These are phyloP conservation scores for Bovichtus diacanthus DNA, from an alignment of 2,797 vertebrate species.

Conservation along the genomic window DNA sequence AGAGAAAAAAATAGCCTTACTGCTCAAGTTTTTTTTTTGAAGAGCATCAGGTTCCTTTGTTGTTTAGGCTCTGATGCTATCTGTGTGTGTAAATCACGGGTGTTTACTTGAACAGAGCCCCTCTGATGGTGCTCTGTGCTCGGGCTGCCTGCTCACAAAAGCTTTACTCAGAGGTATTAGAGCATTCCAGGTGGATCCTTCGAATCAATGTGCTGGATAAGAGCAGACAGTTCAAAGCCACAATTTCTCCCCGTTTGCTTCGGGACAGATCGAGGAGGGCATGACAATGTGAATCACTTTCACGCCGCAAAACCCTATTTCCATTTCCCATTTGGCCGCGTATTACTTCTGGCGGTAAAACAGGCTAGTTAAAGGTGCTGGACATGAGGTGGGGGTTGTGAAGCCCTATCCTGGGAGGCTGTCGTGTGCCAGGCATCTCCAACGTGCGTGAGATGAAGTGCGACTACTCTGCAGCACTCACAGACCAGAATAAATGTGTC, in stretches of 20 bases:
- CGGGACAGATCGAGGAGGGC: slow-evolving; percentile 63
- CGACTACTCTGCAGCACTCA: slow-evolving; percentile 35
- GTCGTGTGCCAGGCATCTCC: slow-evolving; percentile 54
- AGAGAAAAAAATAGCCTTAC: not conserved
- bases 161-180: slow-evolving; percentile 38
- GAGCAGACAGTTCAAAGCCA: slow-evolving; percentile 70
- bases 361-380: slow-evolving; percentile 61
- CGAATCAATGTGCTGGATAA: slow-evolving; percentile 60
- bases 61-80: slow-evolving; percentile 13
- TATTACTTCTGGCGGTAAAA: slow-evolving; percentile 64
- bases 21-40: not conserved
- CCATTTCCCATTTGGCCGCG: slow-evolving; percentile 63
- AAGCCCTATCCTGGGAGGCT: slow-evolving; percentile 30
- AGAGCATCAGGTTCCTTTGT: slow-evolving; percentile 1
- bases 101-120: slow-evolving; percentile 39
- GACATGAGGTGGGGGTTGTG: slow-evolving; percentile 32
- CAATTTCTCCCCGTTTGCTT: slow-evolving; percentile 60
- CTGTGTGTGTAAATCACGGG: slow-evolving; percentile 36
- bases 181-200: slow-evolving; percentile 46
- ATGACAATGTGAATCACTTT: slow-evolving; percentile 70
- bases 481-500: slow-evolving; percentile 64
- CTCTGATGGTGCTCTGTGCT: slow-evolving; percentile 26
- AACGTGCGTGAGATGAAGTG: slow-evolving; percentile 55
- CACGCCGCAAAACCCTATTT: slow-evolving; percentile 54
- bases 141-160: slow-evolving; percentile 25